Evolutionary conservation across 1,140 invertebrate species (phyloP).

Genomic region (Aphidius gifuensis): DNA sequence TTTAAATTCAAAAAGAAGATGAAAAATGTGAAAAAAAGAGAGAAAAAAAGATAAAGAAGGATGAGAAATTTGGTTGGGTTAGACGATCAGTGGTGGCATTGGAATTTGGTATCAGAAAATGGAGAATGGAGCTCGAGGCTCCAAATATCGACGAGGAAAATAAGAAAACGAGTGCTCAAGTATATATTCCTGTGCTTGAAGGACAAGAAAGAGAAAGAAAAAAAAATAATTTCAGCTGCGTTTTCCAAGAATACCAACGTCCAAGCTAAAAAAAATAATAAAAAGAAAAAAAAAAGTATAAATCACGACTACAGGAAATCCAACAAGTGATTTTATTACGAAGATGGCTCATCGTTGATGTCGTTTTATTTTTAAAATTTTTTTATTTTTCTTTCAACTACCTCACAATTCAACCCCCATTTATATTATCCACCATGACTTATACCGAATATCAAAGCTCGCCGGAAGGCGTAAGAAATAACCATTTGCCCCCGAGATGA

Average conservation of each 20-base stretch:
- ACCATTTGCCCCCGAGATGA: neutral
- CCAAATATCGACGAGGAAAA: too few species aligned
- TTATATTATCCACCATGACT: neutral
- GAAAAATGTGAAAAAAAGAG: neutral
- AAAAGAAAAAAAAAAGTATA: slow-evolving; percentile 17
- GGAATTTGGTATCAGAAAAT: slow-evolving; percentile 5
- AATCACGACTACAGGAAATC: slow-evolving; percentile 36
- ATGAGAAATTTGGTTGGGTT: neutral
- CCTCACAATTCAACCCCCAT: neutral
- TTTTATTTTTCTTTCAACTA: slow-evolving; percentile 3
- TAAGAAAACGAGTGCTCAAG: too few species aligned
- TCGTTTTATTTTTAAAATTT: slow-evolving; percentile 16
- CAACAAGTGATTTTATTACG: slow-evolving; percentile 46
- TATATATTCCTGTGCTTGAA: too few species aligned
- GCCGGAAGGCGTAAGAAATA: neutral
- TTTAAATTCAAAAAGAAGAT: neutral
- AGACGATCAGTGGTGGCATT: too few species aligned
- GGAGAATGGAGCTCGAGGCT: slow-evolving; percentile 12
- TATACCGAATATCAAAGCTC: slow-evolving; percentile 1
- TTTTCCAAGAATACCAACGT: slow-evolving; percentile 9
- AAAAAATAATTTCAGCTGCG: slow-evolving; percentile 10
- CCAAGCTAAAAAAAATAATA: neutral
- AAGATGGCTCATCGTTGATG: slow-evolving; percentile 20
- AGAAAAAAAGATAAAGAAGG: slow-evolving; percentile 1
- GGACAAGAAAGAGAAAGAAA: too few species aligned